phyloP scores from a whole-genome alignment of 2,797 vertebrate genomes.

The Fratercula arctica region DNA sequence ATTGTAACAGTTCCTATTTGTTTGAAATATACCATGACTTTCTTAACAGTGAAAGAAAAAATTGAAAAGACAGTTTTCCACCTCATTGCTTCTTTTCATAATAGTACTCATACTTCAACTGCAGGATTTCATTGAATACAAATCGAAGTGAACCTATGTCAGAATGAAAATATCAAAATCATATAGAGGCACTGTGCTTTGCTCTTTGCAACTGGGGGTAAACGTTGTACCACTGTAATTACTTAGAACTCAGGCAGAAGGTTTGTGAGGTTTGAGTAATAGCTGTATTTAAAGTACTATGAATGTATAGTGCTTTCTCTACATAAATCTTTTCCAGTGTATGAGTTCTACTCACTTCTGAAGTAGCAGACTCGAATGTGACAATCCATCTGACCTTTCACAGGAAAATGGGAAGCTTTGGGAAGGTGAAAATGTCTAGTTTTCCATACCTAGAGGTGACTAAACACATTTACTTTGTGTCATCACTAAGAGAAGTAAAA shows the following conservation, averaged over 20 bases:
- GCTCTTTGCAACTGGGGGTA: slow-evolving; percentile 5
- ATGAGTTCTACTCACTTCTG: neutral
- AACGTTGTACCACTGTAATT: slow-evolving; percentile 25
- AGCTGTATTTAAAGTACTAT: slow-evolving; percentile 9
- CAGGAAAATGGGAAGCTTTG: neutral
- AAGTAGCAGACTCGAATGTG: neutral
- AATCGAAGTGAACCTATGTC: slow-evolving; percentile 59
- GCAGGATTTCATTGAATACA: slow-evolving; percentile 62
- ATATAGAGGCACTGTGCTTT: neutral
- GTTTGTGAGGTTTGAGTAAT: slow-evolving; percentile 14
- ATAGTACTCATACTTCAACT: slow-evolving; percentile 36
- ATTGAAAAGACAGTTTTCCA: slow-evolving; percentile 73
- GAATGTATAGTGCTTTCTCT: neutral
- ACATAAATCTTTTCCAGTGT: neutral
- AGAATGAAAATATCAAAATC: slow-evolving; percentile 66
- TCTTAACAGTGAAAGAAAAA: slow-evolving; percentile 50
- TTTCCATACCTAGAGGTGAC: neutral
- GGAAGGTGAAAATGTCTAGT: neutral
- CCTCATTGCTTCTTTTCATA: slow-evolving; percentile 71
- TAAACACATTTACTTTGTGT: neutral
- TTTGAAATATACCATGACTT: slow-evolving; percentile 59
- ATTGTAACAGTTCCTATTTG: slow-evolving; percentile 50
- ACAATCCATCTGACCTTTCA: neutral
- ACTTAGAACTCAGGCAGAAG: neutral
- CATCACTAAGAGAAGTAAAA: neutral